A percentile compares a stretch with the other conserved stretches of the same genome.
Conservation (phyloP, 2,888 invertebrate species). For the Cynaeus angustus region DNA sequence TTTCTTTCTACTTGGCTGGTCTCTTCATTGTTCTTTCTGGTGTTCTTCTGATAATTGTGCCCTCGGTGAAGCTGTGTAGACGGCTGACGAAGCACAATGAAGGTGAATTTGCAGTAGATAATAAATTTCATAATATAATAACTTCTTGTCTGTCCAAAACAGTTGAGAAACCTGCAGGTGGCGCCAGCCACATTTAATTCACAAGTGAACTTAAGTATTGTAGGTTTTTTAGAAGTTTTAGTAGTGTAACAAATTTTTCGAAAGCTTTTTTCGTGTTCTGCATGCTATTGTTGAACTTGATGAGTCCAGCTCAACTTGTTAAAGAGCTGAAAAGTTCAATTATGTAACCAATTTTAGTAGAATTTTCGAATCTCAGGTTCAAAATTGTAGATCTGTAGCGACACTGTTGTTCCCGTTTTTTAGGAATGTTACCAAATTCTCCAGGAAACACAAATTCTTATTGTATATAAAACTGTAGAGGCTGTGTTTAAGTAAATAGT, state of each 20-base stretch:
- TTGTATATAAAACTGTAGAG: conserved; percentile 36
- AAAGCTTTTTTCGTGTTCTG: conserved; percentile 43
- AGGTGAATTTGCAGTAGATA: conserved; percentile 47
- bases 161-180: conserved; percentile 55
- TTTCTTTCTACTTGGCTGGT: conserved; percentile 88
- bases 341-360: conserved; percentile 16
- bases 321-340: conserved; percentile 30
- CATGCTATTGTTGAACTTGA: conserved; percentile 17
- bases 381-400: conserved; percentile 29
- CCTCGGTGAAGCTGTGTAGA: conserved; percentile 66
- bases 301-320: conserved; percentile 14
- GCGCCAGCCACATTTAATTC: conserved; percentile 60
- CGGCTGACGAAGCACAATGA: conserved; percentile 56
- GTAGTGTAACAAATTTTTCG: conserved; percentile 24
- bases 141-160: conserved; percentile 62
- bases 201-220: conserved; percentile 58
- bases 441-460: conserved; percentile 4
- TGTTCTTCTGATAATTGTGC: conserved; percentile 73
- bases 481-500: conserved; percentile 44
- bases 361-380: conserved; percentile 48
- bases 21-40: conserved; percentile 87
- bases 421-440: conserved; percentile 23
- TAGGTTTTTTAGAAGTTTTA: conserved; percentile 50
- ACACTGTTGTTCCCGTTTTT: conserved; percentile 3
- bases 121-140: conserved; percentile 59